phyloP scores from a whole-genome alignment of 2,797 vertebrate species.

The Falco peregrinus region DNA sequence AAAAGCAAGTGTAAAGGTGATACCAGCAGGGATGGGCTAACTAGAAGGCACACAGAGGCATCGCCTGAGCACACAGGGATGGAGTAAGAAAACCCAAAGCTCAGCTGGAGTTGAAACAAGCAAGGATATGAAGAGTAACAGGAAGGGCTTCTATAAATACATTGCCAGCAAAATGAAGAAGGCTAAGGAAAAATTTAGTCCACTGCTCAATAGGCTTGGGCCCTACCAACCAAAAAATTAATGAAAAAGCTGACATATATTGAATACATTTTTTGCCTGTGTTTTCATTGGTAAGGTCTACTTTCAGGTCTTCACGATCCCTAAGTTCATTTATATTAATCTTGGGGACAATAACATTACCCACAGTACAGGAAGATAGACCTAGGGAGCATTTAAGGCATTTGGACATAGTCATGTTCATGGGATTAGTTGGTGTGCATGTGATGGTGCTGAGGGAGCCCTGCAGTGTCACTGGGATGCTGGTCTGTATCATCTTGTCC shows the following conservation, averaged over 20 bases:
- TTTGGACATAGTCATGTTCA: not conserved
- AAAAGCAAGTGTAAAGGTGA: not conserved
- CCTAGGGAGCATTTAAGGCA: not conserved
- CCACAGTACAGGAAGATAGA: not conserved
- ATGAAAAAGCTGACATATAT: not conserved
- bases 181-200: not conserved
- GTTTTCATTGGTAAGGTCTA: not conserved
- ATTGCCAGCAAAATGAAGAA: not conserved
- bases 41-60: not conserved
- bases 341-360: not conserved
- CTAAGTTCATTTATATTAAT: not conserved
- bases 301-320: not conserved
- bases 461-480: not conserved
- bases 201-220: not conserved
- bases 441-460: not conserved
- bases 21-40: not conserved
- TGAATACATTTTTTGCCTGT: not conserved
- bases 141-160: not conserved
- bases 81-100: not conserved
- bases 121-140: not conserved
- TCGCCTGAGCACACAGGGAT: not conserved
- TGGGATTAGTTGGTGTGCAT: not conserved
- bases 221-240: not conserved
- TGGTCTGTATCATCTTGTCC: not conserved
- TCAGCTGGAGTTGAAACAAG: not conserved